A percentile compares a stretch with the other conserved stretches of the same genome.
phyloP scores from a whole-genome alignment of 2,888 invertebrate genomes.

The Iphiclides podalirius region DNA sequence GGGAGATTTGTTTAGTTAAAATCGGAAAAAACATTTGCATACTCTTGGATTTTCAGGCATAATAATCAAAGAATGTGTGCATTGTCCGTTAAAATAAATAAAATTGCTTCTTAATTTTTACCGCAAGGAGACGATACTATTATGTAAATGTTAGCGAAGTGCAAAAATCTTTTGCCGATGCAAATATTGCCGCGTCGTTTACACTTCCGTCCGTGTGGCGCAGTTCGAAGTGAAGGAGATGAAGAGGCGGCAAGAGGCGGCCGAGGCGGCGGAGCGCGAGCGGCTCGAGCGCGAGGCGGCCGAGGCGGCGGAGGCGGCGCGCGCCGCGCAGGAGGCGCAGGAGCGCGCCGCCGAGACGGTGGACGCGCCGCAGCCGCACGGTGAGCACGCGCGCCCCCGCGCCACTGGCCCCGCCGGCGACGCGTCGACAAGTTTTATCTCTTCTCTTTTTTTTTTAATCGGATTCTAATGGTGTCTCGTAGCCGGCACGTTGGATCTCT shows the following conservation, averaged over 20 bases:
- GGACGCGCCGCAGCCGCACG: constrained; percentile 57
- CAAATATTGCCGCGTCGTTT: too few species aligned
- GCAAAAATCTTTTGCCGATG: too few species aligned
- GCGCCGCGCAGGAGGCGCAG: constrained; percentile 61
- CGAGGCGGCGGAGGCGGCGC: constrained; percentile 63
- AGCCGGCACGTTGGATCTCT: too few species aligned
- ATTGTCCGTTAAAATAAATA: too few species aligned
- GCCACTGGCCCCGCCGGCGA: not conserved
- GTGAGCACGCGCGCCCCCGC: constrained; percentile 36
- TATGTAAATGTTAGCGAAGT: too few species aligned
- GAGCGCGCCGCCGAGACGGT: constrained; percentile 64
- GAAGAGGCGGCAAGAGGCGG: constrained; percentile 92
- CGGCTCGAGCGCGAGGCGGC: constrained; percentile 81
- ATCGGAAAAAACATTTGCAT: too few species aligned
- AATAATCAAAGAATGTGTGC: too few species aligned
- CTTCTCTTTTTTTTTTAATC: not conserved
- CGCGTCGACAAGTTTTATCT: constrained; percentile 13
- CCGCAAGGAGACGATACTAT: too few species aligned
- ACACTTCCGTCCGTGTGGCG: not conserved
- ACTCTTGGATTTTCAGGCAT: too few species aligned
- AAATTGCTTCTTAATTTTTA: too few species aligned
- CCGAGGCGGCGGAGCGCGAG: constrained; percentile 89
- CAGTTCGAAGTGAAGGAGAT: constrained; percentile 98
- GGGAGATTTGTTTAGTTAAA: too few species aligned
- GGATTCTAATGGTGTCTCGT: too few species aligned